These are phyloP conservation scores for Euura saliciscinereae DNA, from an alignment of 1,140 invertebrate genomes.

Conservation along the genomic window DNA sequence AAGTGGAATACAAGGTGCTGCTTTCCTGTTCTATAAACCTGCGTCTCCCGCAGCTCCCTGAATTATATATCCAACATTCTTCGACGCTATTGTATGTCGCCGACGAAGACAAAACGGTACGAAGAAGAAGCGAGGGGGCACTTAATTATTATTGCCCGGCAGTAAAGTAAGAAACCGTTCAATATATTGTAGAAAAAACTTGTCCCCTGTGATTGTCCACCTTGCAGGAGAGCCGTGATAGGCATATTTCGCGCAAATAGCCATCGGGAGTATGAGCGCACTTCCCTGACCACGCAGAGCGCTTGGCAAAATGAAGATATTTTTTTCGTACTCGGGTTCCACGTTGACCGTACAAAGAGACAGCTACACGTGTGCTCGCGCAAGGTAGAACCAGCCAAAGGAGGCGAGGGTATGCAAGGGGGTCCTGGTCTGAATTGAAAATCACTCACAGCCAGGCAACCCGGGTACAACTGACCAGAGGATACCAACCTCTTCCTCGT, in stretches of 20 bases:
- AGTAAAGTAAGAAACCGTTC: conserved; percentile 1
- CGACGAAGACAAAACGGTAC: background rate
- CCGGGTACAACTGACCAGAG: background rate
- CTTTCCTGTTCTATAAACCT: background rate
- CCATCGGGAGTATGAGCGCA: background rate
- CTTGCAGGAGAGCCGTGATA: background rate
- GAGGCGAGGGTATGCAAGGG: background rate
- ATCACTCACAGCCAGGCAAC: conserved; percentile 8
- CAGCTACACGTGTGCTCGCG: conserved; percentile 13
- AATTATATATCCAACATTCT: background rate
- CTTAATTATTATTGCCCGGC: background rate
- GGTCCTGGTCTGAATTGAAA: conserved; percentile 12
- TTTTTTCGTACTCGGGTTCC: conserved; percentile 3
- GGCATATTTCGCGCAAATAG: background rate
- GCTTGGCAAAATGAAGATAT: conserved; percentile 7
- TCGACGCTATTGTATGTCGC: background rate
- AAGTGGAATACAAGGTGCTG: conserved; percentile 1
- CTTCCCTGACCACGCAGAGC: too few relatives aligned
- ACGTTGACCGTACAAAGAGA: conserved; percentile 11
- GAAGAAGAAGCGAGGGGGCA: background rate
- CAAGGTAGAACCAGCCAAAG: background rate
- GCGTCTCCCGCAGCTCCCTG: background rate
- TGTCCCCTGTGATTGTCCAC: background rate
- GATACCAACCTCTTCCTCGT: conserved; percentile 11
- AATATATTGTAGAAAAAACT: background rate